Evolutionary conservation across 2,113 vertebrate species (phyloP).

Genomic region (Numida meleagris): DNA sequence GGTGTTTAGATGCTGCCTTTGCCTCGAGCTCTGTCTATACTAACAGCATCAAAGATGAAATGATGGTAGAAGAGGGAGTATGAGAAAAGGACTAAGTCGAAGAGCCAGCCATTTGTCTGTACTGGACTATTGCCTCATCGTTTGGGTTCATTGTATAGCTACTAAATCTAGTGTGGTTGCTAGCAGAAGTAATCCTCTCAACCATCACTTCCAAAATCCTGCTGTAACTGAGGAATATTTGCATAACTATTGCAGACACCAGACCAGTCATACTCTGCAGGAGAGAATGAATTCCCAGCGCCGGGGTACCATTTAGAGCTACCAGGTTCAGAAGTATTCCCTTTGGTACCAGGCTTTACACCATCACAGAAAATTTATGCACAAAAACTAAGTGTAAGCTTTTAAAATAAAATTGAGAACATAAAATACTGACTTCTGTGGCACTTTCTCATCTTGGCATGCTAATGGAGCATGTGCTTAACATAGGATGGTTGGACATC

Average conservation of each 20-base stretch:
- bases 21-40: not conserved
- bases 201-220: not conserved
- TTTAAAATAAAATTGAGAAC: slow-evolving; percentile 1
- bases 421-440: not conserved
- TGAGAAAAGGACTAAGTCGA: not conserved
- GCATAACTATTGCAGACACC: slow-evolving; percentile 28
- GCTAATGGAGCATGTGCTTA: not conserved
- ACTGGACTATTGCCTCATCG: not conserved
- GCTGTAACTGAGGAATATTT: slow-evolving; percentile 22
- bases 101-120: not conserved
- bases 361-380: not conserved
- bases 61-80: not conserved
- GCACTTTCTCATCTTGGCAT: not conserved
- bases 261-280: slow-evolving; percentile 12
- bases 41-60: not conserved
- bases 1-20: not conserved
- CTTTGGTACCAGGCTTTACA: not conserved
- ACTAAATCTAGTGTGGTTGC: not conserved
- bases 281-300: slow-evolving; percentile 60
- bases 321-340: slow-evolving; percentile 7
- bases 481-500: not conserved
- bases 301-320: slow-evolving; percentile 28
- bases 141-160: not conserved
- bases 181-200: not conserved
- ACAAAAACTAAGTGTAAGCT: not conserved